Percentiles rank a stretch among this genome's conserved stretches.
phyloP scores from a whole-genome alignment of 2,797 vertebrate species.

The Scomberomorus guttatus region DNA sequence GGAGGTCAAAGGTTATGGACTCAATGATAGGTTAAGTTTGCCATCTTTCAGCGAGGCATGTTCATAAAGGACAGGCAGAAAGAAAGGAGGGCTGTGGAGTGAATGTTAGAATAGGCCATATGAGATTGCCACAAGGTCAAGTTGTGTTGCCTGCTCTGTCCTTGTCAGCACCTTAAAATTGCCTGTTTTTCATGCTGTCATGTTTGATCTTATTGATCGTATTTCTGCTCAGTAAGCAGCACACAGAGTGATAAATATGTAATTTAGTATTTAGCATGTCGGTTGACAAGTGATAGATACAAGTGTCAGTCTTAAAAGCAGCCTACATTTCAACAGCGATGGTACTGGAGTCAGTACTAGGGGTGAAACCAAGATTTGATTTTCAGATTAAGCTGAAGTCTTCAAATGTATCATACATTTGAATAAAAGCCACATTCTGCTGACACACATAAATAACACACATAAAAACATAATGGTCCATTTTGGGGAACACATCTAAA shows the following conservation, averaged over 20 bases:
- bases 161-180: conserved; percentile 61
- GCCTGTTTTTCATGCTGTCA: conserved; percentile 65
- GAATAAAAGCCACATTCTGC: neutral
- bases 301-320: conserved; percentile 23
- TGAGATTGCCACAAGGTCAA: conserved; percentile 60
- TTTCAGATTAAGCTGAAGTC: neutral
- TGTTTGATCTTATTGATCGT: conserved; percentile 69
- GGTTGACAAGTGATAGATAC: conserved; percentile 57
- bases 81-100: conserved; percentile 19
- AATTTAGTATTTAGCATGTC: conserved; percentile 55
- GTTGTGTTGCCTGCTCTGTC: conserved; percentile 36
- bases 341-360: neutral
- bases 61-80: conserved; percentile 35
- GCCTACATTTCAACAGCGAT: neutral
- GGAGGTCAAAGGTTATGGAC: conserved; percentile 59
- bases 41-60: conserved; percentile 60
- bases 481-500: conserved; percentile 30
- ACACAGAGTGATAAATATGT: conserved; percentile 51
- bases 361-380: neutral
- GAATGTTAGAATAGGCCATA: conserved; percentile 32
- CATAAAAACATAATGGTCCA: neutral
- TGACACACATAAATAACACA: neutral
- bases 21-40: conserved; percentile 70
- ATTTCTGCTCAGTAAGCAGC: conserved; percentile 38
- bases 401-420: neutral